Evolutionary conservation across 2,797 vertebrate species (phyloP), one percentile per base, ranked within the genome.

Genomic region (Pantherophis alleghaniensis): DNA sequence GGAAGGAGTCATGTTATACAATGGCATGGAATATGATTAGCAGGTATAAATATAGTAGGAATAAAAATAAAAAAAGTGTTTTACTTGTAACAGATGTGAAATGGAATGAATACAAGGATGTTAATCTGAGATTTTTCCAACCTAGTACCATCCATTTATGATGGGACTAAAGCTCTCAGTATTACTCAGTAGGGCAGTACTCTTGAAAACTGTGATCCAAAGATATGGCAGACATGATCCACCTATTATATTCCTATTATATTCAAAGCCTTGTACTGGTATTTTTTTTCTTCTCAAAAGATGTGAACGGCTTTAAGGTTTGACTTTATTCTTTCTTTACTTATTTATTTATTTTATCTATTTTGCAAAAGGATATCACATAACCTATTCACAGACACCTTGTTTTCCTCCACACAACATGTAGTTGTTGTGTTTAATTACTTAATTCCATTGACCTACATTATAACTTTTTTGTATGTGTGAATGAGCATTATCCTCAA

Each of bases 61-160:
- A 91, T 55, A 91, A 57, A 1, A 95, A 92, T n/a, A 32, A 57
- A 91, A 90, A 90, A 91, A 0, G 37, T 14, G 32, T 4, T 60
- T 74, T 94, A 92, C 90, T 88, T 87, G 90, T 79, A 93, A 22
- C 22, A 95, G 90, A 95, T 87, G 91, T 69, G 92, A 93, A 11
- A 55, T 91, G 57, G 28, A 74, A 90, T 92, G 74, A 6, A 0
- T 22, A 55, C 87, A 95, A 95, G 22, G 28, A 87, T 63, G 28
- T 53, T 57, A 57, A 20, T 88, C 28, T 26, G 28, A 88, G 20
- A 47, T 83, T 47, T 83, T 83, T 83, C 37, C 74, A 83, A 83
- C 10, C 20, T 47, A 9, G 74, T 83, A 83, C 37, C 37, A 47
- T 47, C 74, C 37, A 5, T 47, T 83, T 47, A 42, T 79, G 9